These are phyloP conservation scores for Acrossocheilus fasciatus DNA, from an alignment of 2,797 vertebrate species.

Conservation along the genomic window DNA sequence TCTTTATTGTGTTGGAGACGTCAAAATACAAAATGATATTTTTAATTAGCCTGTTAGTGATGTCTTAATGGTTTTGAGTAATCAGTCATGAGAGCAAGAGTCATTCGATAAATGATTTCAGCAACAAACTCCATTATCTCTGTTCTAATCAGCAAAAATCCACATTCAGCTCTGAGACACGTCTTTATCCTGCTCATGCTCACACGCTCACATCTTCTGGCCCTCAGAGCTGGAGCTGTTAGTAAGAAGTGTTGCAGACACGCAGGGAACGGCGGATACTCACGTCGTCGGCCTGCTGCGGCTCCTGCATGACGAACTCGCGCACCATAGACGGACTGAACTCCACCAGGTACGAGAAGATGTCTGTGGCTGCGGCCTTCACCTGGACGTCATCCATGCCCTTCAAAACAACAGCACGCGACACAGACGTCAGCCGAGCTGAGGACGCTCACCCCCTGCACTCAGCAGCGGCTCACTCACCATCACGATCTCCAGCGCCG, in stretches of 20 bases:
- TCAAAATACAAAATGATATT: no score
- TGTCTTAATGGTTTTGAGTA: no score
- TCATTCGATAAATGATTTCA: no score
- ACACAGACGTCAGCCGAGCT: neutral
- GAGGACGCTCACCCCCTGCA: neutral
- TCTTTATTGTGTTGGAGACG: no score
- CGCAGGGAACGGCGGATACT: slow-evolving; percentile 66
- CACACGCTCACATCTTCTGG: no score
- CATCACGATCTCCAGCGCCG: slow-evolving; percentile 97
- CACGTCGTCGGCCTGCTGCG: slow-evolving; percentile 97
- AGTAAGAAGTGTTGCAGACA: no score
- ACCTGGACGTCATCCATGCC: slow-evolving; percentile 99
- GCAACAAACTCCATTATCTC: no score
- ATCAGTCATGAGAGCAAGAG: no score
- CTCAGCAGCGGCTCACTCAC: slow-evolving; percentile 77
- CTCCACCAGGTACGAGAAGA: slow-evolving; percentile 99
- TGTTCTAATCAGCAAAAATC: neutral
- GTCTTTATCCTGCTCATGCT: no score
- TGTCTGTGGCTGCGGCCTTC: slow-evolving; percentile 96
- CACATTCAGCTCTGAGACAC: neutral
- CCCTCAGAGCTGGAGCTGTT: no score
- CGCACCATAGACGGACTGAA: slow-evolving; percentile 99
- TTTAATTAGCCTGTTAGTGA: no score
- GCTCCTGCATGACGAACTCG: slow-evolving; percentile 99
- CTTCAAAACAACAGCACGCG: slow-evolving; percentile 67